Evolutionary conservation across 2,888 invertebrate genomes (phyloP).

Genomic region (Therioaphis trifolii): DNA sequence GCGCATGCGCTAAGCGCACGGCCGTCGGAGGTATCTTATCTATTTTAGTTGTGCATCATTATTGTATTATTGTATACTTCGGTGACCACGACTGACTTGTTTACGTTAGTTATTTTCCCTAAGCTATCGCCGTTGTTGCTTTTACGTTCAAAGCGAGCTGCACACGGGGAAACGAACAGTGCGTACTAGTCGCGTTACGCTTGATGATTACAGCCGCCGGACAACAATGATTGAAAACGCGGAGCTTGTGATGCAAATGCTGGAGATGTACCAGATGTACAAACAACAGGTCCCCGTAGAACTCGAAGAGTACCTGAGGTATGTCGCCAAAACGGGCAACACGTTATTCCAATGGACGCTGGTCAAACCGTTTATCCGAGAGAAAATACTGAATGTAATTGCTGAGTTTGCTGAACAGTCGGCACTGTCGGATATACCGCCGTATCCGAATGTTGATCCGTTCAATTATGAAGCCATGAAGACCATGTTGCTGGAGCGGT

Average conservation of each 20-base stretch:
- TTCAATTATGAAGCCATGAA: conserved; percentile 92
- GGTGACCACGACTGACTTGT: background rate
- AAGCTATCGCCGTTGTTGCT: background rate
- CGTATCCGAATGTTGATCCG: conserved; percentile 90
- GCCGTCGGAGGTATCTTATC: conserved; percentile 30
- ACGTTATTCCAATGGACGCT: conserved; percentile 92
- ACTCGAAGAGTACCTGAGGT: conserved; percentile 87
- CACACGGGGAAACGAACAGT: background rate
- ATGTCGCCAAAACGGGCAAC: conserved; percentile 94
- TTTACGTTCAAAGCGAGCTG: background rate
- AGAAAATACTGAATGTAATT: conserved; percentile 87
- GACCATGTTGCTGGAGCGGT: conserved; percentile 81
- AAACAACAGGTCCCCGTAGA: conserved; percentile 86
- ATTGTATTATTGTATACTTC: background rate
- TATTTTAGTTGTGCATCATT: conserved; percentile 7
- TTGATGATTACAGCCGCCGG: conserved; percentile 36
- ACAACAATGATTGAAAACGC: conserved; percentile 79
- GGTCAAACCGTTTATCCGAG: conserved; percentile 87
- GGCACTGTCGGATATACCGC: conserved; percentile 80
- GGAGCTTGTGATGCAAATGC: conserved; percentile 84
- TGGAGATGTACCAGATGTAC: conserved; percentile 85
- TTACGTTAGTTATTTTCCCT: background rate
- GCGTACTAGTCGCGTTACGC: conserved; percentile 1
- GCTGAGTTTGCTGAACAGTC: conserved; percentile 87
- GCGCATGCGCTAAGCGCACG: background rate